Evolutionary conservation across 2,113 vertebrate genomes (phyloP), one percentile per base, ranked within the genome.

Genomic region (Cinclus cinclus): DNA sequence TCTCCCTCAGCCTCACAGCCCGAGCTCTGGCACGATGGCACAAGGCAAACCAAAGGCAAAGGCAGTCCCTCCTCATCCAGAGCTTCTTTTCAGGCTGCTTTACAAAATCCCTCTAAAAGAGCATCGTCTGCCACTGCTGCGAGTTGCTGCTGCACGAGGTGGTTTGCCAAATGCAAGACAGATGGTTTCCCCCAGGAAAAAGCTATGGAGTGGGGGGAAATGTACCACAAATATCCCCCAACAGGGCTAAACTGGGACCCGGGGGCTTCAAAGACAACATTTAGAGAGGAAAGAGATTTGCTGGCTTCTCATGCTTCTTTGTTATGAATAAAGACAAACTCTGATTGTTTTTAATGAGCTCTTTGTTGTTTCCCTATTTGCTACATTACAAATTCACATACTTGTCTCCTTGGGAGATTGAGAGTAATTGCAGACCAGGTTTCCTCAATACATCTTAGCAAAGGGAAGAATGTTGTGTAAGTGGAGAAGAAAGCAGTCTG

Each of bases 1-100:
- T 53, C 35, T 49, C 37, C 14, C 35, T 23, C 37, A n/a, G 28
- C 33, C 49, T 22, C 53, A 4, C 0, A 28, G 46, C n/a, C 55
- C 0, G 0, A 62, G 30, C 46, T 55, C 42, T 3, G 7, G 11
- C 0, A 0, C 0, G 0, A 16, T 2, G 10, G 42, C 37, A 20
- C 2, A 3, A 1, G 30, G 33, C 68, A 56, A 80, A 60, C 11
- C 1, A 2, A 33, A 67, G 63, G 22, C 53, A 41, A 58, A 37
- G 41, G 44, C 2, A 0, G 52, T 14, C n/a, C 24, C 42, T 75
- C 60, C 73, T 71, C 70, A n/a, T 31, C 37, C n/a, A 42, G 31
- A 46, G 55, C 89, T 92, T n/a, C 0, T 50, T 58, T 14, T 49
- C 59, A 39, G 71, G 74, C 77, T 79, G 74, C 39, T 67, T 28